Evolutionary conservation across 2,113 vertebrate genomes (phyloP).

Genomic region (human): DNA sequence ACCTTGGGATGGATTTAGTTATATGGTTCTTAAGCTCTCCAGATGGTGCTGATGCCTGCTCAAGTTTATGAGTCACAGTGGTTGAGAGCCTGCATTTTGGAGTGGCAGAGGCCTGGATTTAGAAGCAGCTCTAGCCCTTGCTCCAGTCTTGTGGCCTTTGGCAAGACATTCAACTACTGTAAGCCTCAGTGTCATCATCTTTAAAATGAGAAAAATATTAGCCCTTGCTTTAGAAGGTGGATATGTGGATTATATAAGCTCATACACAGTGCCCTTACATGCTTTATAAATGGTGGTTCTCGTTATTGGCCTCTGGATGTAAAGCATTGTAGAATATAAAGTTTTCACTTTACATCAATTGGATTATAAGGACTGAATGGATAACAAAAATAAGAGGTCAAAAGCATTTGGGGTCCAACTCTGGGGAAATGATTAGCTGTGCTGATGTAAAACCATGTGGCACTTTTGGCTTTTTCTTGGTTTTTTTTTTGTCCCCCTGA

Average conservation of each 20-base stretch:
- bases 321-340: not conserved
- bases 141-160: not conserved
- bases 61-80: not conserved
- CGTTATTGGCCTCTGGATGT: not conserved
- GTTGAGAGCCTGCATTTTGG: not conserved
- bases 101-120: not conserved
- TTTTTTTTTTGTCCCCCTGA: not conserved
- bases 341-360: not conserved
- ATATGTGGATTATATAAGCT: not conserved
- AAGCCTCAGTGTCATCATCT: not conserved
- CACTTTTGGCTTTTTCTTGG: not conserved
- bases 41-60: not conserved
- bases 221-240: not conserved
- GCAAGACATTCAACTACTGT: not conserved
- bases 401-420: not conserved
- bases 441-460: not conserved
- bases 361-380: not conserved
- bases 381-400: not conserved
- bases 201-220: slow-evolving; percentile 14
- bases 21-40: not conserved
- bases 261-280: not conserved
- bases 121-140: not conserved
- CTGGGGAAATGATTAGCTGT: slow-evolving; percentile 2
- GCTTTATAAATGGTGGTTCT: not conserved
- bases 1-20: not conserved